These are phyloP conservation scores for Holothuria scabra DNA, from an alignment of 53 echinoderm and acorn worm species.

Conservation along the genomic window DNA sequence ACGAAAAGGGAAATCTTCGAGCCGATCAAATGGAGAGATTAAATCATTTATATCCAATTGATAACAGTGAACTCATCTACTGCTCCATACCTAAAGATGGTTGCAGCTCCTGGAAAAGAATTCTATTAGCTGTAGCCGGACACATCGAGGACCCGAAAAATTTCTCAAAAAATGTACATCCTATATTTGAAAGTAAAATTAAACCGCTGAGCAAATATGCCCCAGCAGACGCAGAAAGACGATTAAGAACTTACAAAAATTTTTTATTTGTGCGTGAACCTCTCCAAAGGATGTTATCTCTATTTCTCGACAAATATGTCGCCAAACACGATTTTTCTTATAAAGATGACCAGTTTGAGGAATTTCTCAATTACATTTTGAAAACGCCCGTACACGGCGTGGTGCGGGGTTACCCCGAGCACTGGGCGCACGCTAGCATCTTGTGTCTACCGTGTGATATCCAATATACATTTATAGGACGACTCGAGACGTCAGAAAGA, in stretches of 20 bases:
- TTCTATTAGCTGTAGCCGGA: not conserved
- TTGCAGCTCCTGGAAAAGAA: slow-evolving; percentile 28
- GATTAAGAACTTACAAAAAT: slow-evolving; percentile 23
- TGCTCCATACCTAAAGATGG: slow-evolving; percentile 40
- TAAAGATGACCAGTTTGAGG: not conserved
- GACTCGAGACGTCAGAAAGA: slow-evolving; percentile 26
- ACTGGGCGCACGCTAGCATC: slow-evolving; percentile 17
- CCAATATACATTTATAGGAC: slow-evolving; percentile 16
- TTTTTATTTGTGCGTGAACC: slow-evolving; percentile 37
- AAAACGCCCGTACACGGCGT: not conserved
- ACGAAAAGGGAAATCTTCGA: slow-evolving; percentile 1
- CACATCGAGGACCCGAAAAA: not conserved
- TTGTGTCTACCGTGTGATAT: slow-evolving; percentile 32
- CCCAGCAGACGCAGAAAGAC: not conserved
- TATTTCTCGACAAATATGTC: slow-evolving; percentile 22
- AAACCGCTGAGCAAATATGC: slow-evolving; percentile 8
- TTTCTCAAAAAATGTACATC: slow-evolving; percentile 1
- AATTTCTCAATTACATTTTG: slow-evolving; percentile 16
- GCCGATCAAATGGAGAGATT: slow-evolving; percentile 13
- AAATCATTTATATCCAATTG: slow-evolving; percentile 30
- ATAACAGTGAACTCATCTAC: not conserved
- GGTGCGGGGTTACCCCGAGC: not conserved
- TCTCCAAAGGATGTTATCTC: slow-evolving; percentile 29
- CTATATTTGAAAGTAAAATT: not conserved
- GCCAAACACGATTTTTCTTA: slow-evolving; percentile 12